Conservation (phyloP, 2,888 invertebrate genomes). For the Fragum fragum region DNA sequence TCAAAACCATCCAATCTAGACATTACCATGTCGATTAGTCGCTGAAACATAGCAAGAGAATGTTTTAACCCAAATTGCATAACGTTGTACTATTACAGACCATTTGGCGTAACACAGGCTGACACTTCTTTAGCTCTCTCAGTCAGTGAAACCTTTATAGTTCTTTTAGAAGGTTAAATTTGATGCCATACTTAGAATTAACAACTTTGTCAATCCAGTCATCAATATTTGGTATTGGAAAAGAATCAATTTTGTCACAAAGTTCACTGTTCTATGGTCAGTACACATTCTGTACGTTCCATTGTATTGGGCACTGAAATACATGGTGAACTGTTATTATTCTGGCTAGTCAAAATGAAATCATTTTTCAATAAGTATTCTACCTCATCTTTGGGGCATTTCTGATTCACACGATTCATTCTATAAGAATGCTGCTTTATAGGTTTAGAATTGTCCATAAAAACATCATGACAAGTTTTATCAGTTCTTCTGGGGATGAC, state of each 20-base stretch:
- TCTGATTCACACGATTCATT: constrained; percentile 50
- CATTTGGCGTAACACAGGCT: constrained; percentile 63
- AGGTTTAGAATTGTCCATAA: constrained; percentile 38
- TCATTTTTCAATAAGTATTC: constrained; percentile 69
- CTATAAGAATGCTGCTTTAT: constrained; percentile 65
- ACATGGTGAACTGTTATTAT: constrained; percentile 63
- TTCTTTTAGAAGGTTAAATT: constrained; percentile 67
- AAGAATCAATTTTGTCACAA: constrained; percentile 68
- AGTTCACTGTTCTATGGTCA: constrained; percentile 68
- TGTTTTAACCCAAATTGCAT: constrained; percentile 71
- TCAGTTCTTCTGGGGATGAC: constrained; percentile 57
- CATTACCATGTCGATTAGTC: constrained; percentile 51
- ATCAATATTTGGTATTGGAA: constrained; percentile 41
- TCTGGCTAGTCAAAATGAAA: constrained; percentile 63
- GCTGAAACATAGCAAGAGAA: constrained; percentile 60
- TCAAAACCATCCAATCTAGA: constrained; percentile 40
- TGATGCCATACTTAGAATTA: constrained; percentile 67
- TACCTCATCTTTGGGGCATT: constrained; percentile 64
- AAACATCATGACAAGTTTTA: constrained; percentile 48
- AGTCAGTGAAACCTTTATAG: constrained; percentile 59
- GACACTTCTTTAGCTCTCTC: constrained; percentile 67
- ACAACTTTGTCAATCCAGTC: constrained; percentile 71
- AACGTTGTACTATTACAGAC: constrained; percentile 63
- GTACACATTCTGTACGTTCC: constrained; percentile 61
- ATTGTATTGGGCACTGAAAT: constrained; percentile 54